Percentiles rank a stretch among this genome's conserved stretches.
phyloP scores from a whole-genome alignment of 1,140 invertebrate genomes.

The Eciton burchellii region DNA sequence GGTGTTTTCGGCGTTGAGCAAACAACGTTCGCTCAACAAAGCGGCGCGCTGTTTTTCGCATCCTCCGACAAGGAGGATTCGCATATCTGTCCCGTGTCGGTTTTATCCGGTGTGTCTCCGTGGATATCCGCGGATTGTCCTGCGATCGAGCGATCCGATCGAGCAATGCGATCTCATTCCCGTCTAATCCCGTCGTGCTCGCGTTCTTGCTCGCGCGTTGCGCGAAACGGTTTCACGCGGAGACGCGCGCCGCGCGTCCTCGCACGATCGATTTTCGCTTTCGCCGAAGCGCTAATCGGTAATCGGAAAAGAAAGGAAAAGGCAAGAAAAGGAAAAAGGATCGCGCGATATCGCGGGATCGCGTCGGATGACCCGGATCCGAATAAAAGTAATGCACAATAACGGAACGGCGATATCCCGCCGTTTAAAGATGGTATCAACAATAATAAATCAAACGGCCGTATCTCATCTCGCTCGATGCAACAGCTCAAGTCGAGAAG shows the following conservation, averaged over 20 bases:
- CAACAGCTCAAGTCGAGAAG: constrained; percentile 30
- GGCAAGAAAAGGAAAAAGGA: too few species aligned
- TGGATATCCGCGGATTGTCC: too few species aligned
- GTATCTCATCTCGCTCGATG: constrained; percentile 49
- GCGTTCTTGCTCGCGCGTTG: too few species aligned
- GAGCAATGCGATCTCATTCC: too few species aligned
- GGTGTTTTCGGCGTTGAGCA: constrained; percentile 32
- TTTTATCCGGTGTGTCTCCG: too few species aligned
- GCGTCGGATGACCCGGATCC: neutral
- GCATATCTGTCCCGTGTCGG: too few species aligned
- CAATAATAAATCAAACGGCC: constrained; percentile 55
- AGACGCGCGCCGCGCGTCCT: neutral
- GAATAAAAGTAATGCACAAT: constrained; percentile 19
- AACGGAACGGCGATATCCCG: neutral
- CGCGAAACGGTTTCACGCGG: too few species aligned
- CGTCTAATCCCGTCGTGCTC: too few species aligned
- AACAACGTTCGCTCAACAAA: constrained; percentile 24
- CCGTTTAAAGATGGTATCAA: constrained; percentile 50
- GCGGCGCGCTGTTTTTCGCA: constrained; percentile 9
- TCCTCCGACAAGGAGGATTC: constrained; percentile 5
- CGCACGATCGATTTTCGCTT: neutral
- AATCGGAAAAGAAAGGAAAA: neutral
- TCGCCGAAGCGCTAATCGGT: neutral
- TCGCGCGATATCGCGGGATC: neutral
- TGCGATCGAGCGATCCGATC: too few species aligned